Evolutionary conservation across 2,888 invertebrate genomes (phyloP).

Genomic region (Cheilosia soror): DNA sequence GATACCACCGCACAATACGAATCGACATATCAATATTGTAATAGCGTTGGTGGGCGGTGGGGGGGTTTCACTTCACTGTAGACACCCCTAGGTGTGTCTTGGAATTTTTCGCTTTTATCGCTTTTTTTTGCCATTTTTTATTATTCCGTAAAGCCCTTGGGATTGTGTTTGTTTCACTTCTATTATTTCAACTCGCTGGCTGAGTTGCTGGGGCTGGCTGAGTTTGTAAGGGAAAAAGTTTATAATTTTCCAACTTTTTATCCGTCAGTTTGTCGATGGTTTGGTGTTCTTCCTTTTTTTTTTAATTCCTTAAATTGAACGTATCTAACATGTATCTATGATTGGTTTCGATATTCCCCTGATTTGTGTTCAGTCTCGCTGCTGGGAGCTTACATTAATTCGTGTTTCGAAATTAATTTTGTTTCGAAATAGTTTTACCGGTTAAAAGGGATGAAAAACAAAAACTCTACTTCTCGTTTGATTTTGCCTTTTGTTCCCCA

Average conservation of each 20-base stretch:
- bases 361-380: neutral
- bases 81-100: neutral
- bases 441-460: neutral
- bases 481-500: neutral
- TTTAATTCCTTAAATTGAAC: neutral
- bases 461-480: neutral
- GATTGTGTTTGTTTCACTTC: conserved; percentile 49
- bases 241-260: conserved; percentile 51
- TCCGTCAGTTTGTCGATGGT: conserved; percentile 7
- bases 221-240: conserved; percentile 39
- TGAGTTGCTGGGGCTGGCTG: conserved; percentile 11
- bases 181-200: conserved; percentile 27
- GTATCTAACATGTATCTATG: neutral
- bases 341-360: conserved; percentile 13
- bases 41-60: neutral
- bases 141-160: conserved; percentile 37
- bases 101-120: conserved; percentile 1
- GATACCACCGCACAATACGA: conserved; percentile 11
- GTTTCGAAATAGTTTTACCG: conserved; percentile 46
- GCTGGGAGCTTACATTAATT: conserved; percentile 32
- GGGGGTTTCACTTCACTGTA: conserved; percentile 10
- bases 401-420: conserved; percentile 51
- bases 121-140: conserved; percentile 11
- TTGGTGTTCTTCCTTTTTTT: conserved; percentile 3
- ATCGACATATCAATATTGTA: conserved; percentile 48